phyloP scores from a whole-genome alignment of 1,140 invertebrate species.

The Cotesia chilonis region DNA sequence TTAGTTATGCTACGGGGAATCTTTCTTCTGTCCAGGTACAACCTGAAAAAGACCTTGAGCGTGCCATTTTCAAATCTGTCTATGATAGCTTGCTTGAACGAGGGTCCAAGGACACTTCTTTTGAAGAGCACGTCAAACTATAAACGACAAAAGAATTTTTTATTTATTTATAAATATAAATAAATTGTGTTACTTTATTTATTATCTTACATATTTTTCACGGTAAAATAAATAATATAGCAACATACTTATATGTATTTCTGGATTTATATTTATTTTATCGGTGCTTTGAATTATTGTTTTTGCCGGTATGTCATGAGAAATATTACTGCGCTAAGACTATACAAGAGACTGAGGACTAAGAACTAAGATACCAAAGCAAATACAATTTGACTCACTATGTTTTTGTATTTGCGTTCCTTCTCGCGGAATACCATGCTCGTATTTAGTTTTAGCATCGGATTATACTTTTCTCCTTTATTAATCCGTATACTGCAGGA shows the following conservation, averaged over 20 bases:
- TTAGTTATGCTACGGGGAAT: slow-evolving; percentile 73
- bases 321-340: slow-evolving; percentile 8
- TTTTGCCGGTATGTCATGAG: no score
- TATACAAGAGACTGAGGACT: no score
- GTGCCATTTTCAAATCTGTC: slow-evolving; percentile 76
- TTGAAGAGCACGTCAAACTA: slow-evolving; percentile 63
- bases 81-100: slow-evolving; percentile 72
- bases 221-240: slow-evolving; percentile 23
- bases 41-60: slow-evolving; percentile 77
- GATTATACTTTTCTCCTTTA: slow-evolving; percentile 73
- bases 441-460: slow-evolving; percentile 66
- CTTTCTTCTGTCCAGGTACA: slow-evolving; percentile 80
- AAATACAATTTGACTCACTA: slow-evolving; percentile 61
- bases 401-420: slow-evolving; percentile 70
- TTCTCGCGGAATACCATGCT: slow-evolving; percentile 69
- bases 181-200: neutral
- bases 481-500: slow-evolving; percentile 74
- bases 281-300: no score
- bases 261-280: no score
- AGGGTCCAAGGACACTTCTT: slow-evolving; percentile 69
- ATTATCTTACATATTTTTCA: neutral
- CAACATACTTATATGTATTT: neutral
- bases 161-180: slow-evolving; percentile 18
- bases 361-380: neutral
- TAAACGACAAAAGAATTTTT: slow-evolving; percentile 39